Evolutionary conservation across 1,140 invertebrate genomes (phyloP).

Genomic region (Neotoxoptera formosana): DNA sequence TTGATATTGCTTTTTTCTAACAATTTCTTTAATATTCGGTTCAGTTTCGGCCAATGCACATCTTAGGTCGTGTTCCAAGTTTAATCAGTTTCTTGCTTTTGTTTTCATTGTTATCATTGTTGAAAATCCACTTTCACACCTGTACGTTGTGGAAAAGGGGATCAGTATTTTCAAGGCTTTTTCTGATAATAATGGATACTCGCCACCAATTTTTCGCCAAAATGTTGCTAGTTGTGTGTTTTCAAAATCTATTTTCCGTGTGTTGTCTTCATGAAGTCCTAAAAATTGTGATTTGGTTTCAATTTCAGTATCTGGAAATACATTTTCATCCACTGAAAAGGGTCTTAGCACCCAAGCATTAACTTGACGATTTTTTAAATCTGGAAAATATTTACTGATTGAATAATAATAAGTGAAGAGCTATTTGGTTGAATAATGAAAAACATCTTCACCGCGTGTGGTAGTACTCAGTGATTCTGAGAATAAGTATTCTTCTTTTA

Average conservation of each 20-base stretch:
- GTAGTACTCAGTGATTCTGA: constrained; percentile 45
- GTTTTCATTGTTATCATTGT: too few relatives aligned
- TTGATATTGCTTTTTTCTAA: too few relatives aligned
- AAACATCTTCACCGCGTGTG: constrained; percentile 37
- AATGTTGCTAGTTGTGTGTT: neutral
- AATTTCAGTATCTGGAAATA: constrained; percentile 48
- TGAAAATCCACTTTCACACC: neutral
- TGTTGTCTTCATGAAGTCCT: too few relatives aligned
- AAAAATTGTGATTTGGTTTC: neutral
- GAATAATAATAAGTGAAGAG: constrained; percentile 18
- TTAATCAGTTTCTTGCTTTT: too few relatives aligned
- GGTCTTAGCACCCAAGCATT: constrained; percentile 18
- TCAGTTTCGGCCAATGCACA: too few relatives aligned
- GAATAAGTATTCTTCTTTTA: constrained; percentile 56
- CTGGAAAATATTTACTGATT: too few relatives aligned
- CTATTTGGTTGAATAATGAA: constrained; percentile 31
- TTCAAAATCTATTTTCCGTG: neutral
- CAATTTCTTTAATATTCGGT: too few relatives aligned
- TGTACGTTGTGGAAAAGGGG: neutral
- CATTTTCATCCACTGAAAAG: constrained; percentile 20
- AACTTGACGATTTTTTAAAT: neutral
- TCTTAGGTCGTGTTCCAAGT: too few relatives aligned
- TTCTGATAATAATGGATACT: neutral
- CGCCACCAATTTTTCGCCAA: neutral
- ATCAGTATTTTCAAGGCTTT: neutral